Percentiles rank a stretch among this genome's conserved stretches.
Conservation (phyloP, 2,888 invertebrate genomes). For the Hofmannophila pseudospretella region DNA sequence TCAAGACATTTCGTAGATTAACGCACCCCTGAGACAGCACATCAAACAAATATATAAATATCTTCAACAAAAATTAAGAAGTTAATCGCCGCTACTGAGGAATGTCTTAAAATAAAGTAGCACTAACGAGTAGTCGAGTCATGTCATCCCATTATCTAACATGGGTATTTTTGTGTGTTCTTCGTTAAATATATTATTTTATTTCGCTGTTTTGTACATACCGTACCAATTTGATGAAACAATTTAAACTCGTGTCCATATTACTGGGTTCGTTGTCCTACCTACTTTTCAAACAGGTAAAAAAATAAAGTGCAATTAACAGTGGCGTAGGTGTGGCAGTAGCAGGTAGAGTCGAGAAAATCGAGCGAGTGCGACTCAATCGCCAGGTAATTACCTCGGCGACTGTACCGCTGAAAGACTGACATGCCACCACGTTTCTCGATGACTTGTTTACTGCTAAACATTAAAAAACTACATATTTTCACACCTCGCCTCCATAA, state of each 20-base stretch:
- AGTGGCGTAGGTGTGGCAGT: slow-evolving; percentile 35
- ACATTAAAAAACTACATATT: slow-evolving; percentile 40
- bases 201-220: too few species aligned
- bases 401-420: slow-evolving; percentile 59
- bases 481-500: slow-evolving; percentile 38
- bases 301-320: slow-evolving; percentile 57
- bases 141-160: slow-evolving; percentile 1
- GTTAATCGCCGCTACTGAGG: slow-evolving; percentile 40
- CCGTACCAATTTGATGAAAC: too few species aligned
- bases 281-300: slow-evolving; percentile 44
- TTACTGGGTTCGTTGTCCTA: slow-evolving; percentile 35
- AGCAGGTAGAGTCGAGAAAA: slow-evolving; percentile 22
- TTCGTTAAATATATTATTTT: background rate
- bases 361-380: slow-evolving; percentile 27
- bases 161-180: too few species aligned
- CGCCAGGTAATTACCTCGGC: slow-evolving; percentile 60
- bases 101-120: slow-evolving; percentile 33
- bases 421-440: slow-evolving; percentile 42
- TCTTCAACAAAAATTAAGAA: slow-evolving; percentile 41
- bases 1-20: slow-evolving; percentile 53
- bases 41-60: slow-evolving; percentile 60
- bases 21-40: slow-evolving; percentile 41
- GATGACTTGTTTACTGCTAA: slow-evolving; percentile 61
- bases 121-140: slow-evolving; percentile 9
- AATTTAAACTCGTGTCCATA: too few species aligned